Conservation (phyloP, 2,797 vertebrate genomes). For the Chloroceryle amazona region DNA sequence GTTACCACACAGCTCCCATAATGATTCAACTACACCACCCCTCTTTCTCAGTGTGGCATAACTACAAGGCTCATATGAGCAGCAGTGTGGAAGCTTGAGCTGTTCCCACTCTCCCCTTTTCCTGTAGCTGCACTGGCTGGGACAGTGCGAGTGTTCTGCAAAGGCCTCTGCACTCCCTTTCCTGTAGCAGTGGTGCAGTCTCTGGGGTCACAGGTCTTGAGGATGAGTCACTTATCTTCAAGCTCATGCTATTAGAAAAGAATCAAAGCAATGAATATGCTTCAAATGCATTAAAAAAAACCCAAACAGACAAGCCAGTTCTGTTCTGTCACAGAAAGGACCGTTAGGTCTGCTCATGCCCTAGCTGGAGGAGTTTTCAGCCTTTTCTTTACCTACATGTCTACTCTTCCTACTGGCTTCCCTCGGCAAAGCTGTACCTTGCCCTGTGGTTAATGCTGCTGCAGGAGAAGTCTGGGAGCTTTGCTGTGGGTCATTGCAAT, state of each 20-base stretch:
- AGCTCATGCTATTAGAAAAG: not conserved
- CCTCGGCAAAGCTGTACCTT: not conserved
- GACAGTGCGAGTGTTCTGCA: not conserved
- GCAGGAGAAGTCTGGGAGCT: not conserved
- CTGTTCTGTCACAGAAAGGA: not conserved
- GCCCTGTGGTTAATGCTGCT: not conserved
- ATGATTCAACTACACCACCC: rapidly evolving
- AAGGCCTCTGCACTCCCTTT: rapidly evolving
- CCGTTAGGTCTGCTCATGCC: not conserved
- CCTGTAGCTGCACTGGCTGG: not conserved
- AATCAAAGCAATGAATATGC: not conserved
- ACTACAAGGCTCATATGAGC: not conserved
- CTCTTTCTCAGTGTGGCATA: not conserved
- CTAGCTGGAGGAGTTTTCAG: not conserved
- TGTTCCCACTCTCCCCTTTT: not conserved
- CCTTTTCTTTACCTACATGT: not conserved
- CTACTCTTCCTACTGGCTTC: not conserved
- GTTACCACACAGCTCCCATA: not conserved
- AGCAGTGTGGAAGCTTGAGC: not conserved
- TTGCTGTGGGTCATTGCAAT: not conserved
- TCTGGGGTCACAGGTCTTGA: not conserved
- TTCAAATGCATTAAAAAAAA: not conserved
- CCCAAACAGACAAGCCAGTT: not conserved
- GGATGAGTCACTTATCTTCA: not conserved
- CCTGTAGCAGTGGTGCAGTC: not conserved